A percentile compares a stretch with the other conserved stretches of the same genome.
phyloP scores from a whole-genome alignment of 2,888 invertebrate genomes.

The Diogma glabrata region DNA sequence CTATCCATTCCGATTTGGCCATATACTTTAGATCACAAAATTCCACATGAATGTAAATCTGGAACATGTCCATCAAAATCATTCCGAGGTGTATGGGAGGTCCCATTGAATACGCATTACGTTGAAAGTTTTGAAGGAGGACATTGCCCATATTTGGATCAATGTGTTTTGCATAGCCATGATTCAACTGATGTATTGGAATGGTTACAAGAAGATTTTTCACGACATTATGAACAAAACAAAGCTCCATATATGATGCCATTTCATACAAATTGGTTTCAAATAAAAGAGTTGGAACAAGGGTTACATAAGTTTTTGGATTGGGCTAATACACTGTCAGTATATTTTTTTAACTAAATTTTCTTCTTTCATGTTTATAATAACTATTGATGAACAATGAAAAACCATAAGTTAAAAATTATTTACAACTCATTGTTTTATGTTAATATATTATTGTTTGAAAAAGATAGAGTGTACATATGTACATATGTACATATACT shows the following conservation, averaged over 20 bases:
- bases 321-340: constrained; percentile 63
- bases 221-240: constrained; percentile 73
- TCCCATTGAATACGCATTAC: constrained; percentile 81
- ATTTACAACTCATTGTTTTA: no score
- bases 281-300: constrained; percentile 66
- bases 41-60: constrained; percentile 85
- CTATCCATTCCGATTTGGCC: constrained; percentile 78
- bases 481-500: no score
- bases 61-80: constrained; percentile 83
- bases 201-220: constrained; percentile 85
- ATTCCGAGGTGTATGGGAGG: constrained; percentile 90
- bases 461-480: no score
- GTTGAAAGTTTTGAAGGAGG: constrained; percentile 82
- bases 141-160: constrained; percentile 84
- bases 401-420: no score
- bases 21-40: constrained; percentile 86
- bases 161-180: constrained; percentile 82
- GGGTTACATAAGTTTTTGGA: constrained; percentile 78
- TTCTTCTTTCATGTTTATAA: no score
- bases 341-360: constrained; percentile 22
- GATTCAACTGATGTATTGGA: constrained; percentile 66
- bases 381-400: no score
- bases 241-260: constrained; percentile 90
- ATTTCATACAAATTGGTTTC: constrained; percentile 96
- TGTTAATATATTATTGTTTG: no score